phyloP scores from a whole-genome alignment of 2,888 invertebrate species.

The Belgica antarctica region DNA sequence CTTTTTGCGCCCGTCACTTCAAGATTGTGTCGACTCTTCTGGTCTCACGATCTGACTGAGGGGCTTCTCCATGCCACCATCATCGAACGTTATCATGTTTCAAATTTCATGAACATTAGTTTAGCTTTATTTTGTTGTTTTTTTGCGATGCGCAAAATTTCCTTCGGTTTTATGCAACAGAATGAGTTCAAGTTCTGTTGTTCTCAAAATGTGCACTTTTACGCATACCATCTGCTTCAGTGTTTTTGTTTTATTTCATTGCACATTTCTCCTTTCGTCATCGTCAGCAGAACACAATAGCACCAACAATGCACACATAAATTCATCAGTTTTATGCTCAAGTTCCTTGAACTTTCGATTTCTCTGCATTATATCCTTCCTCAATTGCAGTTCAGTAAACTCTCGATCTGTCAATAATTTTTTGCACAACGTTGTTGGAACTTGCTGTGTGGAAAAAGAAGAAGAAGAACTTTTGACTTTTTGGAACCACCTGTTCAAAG shows the following conservation, averaged over 20 bases:
- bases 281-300: not conserved
- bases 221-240: slow-evolving; percentile 29
- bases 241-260: slow-evolving; percentile 7
- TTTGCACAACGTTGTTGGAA: slow-evolving; percentile 5
- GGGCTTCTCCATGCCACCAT: no score
- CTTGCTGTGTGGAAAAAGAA: not conserved
- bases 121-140: not conserved
- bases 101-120: not conserved
- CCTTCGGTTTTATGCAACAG: not conserved
- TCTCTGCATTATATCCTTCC: slow-evolving; percentile 14
- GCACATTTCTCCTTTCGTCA: not conserved
- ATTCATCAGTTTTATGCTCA: slow-evolving; percentile 22
- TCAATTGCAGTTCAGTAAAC: slow-evolving; percentile 14
- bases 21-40: no score
- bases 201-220: not conserved
- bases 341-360: slow-evolving; percentile 33
- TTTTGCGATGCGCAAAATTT: not conserved
- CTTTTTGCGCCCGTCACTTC: slow-evolving; percentile 47
- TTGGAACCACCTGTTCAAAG: slow-evolving; percentile 6
- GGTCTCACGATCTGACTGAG: no score
- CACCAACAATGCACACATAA: slow-evolving; percentile 12
- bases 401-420: not conserved
- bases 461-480: not conserved
- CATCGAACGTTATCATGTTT: slow-evolving; percentile 1
- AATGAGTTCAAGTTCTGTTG: no score